These are phyloP conservation scores for Coptodon rendalli DNA, from an alignment of 2,113 vertebrate species.

Conservation along the genomic window DNA sequence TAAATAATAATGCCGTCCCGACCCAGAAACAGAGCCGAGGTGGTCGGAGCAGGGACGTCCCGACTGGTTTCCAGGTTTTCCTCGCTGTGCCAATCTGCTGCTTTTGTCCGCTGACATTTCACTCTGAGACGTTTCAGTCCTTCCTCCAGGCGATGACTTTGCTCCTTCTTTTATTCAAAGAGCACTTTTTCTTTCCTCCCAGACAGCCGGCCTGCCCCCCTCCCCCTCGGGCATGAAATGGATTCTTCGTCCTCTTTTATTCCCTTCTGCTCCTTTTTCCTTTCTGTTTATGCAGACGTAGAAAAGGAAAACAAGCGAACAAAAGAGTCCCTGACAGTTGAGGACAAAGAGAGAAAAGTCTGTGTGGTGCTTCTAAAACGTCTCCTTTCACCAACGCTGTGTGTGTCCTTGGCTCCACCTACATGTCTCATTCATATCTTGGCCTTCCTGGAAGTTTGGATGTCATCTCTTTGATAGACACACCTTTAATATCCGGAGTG, in stretches of 20 bases:
- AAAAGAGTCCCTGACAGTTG: constrained; percentile 8
- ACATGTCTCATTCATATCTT: background rate
- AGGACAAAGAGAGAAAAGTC: constrained; percentile 2
- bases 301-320: constrained; percentile 10
- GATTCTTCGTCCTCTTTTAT: background rate
- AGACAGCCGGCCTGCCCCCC: background rate
- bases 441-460: background rate
- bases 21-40: background rate
- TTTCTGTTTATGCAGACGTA: constrained; percentile 11
- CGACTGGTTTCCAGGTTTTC: background rate
- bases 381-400: background rate
- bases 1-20: background rate
- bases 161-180: background rate
- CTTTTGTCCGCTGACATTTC: constrained; percentile 15
- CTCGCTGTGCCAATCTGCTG: background rate
- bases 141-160: background rate
- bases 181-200: background rate
- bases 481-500: background rate
- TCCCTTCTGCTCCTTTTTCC: background rate
- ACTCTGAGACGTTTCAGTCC: background rate
- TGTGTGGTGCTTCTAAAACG: background rate
- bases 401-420: constrained; percentile 1
- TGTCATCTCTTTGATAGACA: background rate
- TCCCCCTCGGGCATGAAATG: background rate
- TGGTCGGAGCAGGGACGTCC: background rate